A percentile compares a stretch with the other conserved stretches of the same genome.
Conservation (phyloP, 2,113 vertebrate species). For the Phocoena phocoena region DNA sequence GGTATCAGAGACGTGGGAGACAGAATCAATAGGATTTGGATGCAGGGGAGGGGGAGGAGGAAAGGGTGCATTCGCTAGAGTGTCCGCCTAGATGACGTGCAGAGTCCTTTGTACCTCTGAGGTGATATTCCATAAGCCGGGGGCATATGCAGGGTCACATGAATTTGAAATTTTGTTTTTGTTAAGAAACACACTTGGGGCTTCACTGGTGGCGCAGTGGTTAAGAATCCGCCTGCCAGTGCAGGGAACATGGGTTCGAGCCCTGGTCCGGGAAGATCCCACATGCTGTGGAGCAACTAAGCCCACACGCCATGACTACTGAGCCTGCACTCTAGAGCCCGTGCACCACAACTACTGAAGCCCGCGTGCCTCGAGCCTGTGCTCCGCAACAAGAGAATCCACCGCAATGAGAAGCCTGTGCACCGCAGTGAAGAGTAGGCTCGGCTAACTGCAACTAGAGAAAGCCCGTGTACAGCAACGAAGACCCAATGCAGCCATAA, state of each 20-base stretch:
- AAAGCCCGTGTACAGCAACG: too few relatives aligned
- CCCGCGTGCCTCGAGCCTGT: too few relatives aligned
- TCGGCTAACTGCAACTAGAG: accelerated
- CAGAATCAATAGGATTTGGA: background rate
- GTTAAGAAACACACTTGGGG: background rate
- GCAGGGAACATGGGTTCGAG: too few relatives aligned
- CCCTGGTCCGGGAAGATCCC: too few relatives aligned
- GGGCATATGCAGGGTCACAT: background rate
- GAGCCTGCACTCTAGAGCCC: too few relatives aligned
- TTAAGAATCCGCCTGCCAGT: too few relatives aligned
- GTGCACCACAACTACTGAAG: too few relatives aligned
- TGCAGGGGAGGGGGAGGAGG: background rate
- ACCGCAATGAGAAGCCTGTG: accelerated
- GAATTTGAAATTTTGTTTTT: background rate
- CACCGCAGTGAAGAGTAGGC: accelerated
- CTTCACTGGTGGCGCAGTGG: too few relatives aligned
- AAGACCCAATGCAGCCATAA: too few relatives aligned
- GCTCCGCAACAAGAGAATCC: too few relatives aligned
- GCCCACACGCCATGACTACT: too few relatives aligned
- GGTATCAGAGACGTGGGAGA: background rate
- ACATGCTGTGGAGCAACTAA: too few relatives aligned
- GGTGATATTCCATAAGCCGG: background rate
- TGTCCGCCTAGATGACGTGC: background rate
- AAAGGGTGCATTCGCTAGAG: background rate
- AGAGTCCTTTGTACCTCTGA: background rate